Evolutionary conservation across 1,140 invertebrate species (phyloP).

Genomic region (Caenorhabditis briggsae): DNA sequence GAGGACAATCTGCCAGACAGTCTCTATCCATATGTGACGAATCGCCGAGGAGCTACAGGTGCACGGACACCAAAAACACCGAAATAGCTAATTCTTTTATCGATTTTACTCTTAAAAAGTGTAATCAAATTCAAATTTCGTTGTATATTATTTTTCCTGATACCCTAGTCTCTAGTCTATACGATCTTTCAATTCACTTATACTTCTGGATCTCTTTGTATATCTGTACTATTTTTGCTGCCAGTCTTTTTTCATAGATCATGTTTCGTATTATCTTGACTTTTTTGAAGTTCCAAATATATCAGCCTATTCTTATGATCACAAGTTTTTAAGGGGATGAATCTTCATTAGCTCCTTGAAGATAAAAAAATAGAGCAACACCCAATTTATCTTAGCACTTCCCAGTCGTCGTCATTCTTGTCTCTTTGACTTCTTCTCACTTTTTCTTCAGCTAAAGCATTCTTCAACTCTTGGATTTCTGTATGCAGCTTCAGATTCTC

Average conservation of each 20-base stretch:
- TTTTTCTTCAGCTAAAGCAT: not conserved
- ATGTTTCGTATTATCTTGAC: no score
- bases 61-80: constrained; percentile 48
- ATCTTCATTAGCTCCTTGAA: no score
- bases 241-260: no score
- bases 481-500: not conserved
- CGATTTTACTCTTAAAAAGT: not conserved
- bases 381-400: not conserved
- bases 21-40: constrained; percentile 21
- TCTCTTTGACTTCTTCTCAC: not conserved
- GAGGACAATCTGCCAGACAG: constrained; percentile 19
- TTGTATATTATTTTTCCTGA: not conserved
- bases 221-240: not conserved
- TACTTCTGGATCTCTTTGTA: not conserved
- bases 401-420: constrained; percentile 5
- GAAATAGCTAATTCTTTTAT: constrained; percentile 1
- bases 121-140: not conserved
- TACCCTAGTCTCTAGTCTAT: not conserved
- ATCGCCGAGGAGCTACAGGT: constrained; percentile 16
- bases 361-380: no score
- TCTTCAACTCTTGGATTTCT: not conserved
- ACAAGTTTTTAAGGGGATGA: no score
- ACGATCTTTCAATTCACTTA: not conserved
- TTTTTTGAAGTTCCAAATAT: no score
- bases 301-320: no score